Evolutionary conservation across 2,113 vertebrate species (phyloP).

Genomic region (Cervus canadensis): DNA sequence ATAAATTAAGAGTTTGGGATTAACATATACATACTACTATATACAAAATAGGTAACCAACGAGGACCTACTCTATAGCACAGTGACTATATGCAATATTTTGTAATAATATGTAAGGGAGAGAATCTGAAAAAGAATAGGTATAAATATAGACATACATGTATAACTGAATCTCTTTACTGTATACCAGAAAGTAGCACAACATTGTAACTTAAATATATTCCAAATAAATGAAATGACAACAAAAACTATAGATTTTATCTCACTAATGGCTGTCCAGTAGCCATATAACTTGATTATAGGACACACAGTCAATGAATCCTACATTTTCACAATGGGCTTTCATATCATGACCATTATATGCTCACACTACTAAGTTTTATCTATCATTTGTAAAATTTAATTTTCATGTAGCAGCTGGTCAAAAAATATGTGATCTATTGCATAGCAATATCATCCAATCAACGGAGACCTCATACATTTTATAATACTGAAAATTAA

Average conservation of each 20-base stretch:
- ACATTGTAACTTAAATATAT: neutral
- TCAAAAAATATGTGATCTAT: neutral
- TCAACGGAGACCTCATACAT: neutral
- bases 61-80: neutral
- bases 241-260: neutral
- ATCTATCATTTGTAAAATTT: neutral
- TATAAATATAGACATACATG: neutral
- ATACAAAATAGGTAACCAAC: neutral
- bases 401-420: neutral
- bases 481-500: neutral
- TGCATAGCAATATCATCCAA: neutral
- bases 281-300: neutral
- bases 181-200: neutral
- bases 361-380: neutral
- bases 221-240: neutral
- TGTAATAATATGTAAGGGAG: neutral
- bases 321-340: neutral
- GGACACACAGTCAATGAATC: too few relatives aligned
- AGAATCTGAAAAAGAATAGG: neutral
- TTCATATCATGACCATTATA: neutral
- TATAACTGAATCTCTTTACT: neutral
- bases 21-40: neutral
- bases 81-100: neutral
- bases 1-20: neutral
- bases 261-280: neutral